phyloP scores from a whole-genome alignment of 2,113 vertebrate genomes.

The Onychostruthus taczanowskii region DNA sequence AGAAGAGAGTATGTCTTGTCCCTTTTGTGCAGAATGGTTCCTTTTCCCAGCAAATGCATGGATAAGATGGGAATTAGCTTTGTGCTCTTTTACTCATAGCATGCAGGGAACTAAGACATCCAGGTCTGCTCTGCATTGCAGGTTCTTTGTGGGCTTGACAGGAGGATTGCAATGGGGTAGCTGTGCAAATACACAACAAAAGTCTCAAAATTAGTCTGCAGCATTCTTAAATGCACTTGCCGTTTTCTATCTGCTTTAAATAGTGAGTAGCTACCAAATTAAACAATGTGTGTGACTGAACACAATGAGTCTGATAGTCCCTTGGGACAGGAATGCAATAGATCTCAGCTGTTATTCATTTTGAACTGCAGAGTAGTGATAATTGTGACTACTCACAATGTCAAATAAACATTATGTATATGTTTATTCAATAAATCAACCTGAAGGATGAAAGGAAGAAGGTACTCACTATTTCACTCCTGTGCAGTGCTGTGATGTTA shows the following conservation, averaged over 20 bases:
- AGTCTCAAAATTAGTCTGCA: neutral
- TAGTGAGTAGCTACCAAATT: neutral
- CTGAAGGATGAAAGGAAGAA: neutral
- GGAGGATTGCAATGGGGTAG: neutral
- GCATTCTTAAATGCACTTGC: neutral
- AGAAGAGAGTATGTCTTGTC: neutral
- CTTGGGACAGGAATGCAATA: neutral
- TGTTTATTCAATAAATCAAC: neutral
- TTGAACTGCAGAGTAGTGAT: neutral
- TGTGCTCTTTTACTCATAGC: neutral
- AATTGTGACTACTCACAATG: neutral
- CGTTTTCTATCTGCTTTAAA: neutral
- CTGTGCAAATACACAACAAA: neutral
- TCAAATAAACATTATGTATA: neutral
- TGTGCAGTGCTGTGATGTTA: neutral
- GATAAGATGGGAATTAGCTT: neutral
- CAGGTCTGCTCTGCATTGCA: neutral
- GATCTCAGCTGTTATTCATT: neutral
- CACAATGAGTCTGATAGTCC: neutral
- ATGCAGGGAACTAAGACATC: rapidly evolving
- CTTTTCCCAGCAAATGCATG: neutral
- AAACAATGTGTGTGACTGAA: neutral
- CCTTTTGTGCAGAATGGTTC: neutral
- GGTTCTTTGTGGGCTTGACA: neutral
- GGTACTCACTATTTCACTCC: neutral